These are phyloP conservation scores for Dimorphilus gyrociliatus DNA, from an alignment of 2,888 invertebrate species.

Conservation along the genomic window DNA sequence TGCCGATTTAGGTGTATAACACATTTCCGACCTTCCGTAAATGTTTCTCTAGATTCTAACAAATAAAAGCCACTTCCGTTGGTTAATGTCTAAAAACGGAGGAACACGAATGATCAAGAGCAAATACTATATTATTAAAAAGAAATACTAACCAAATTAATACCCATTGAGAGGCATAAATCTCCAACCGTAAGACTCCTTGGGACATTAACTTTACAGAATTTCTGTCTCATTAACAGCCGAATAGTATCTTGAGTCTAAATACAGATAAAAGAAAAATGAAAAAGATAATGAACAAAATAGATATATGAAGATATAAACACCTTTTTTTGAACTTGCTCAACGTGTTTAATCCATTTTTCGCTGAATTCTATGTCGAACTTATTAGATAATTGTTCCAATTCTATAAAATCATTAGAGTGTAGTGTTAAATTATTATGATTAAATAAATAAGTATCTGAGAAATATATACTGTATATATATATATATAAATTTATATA, in stretches of 20 bases:
- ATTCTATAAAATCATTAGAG: conserved; percentile 12
- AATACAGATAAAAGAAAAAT: background rate
- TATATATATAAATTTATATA: conserved; percentile 5
- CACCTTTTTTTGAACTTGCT: conserved; percentile 22
- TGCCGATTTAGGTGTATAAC: too few relatives aligned
- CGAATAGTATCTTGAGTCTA: too few relatives aligned
- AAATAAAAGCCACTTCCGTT: conserved; percentile 32
- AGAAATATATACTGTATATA: background rate
- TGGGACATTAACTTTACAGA: conserved; percentile 26
- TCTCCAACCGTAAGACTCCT: conserved; percentile 30
- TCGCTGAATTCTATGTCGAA: conserved; percentile 27
- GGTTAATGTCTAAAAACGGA: conserved; percentile 22
- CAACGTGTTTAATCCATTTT: conserved; percentile 28
- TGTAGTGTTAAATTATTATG: background rate
- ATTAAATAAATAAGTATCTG: background rate
- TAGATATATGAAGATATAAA: conserved; percentile 1
- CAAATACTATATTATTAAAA: too few relatives aligned
- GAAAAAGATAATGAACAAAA: background rate
- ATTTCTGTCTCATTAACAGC: conserved; percentile 26
- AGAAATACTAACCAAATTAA: conserved; percentile 24
- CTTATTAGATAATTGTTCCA: conserved; percentile 19
- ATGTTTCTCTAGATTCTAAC: conserved; percentile 16
- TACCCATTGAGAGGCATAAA: conserved; percentile 27
- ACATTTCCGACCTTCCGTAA: conserved; percentile 23
- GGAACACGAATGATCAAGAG: conserved; percentile 1